These are phyloP conservation scores for Danio rerio DNA, from an alignment of 2,113 vertebrate genomes.

Conservation along the genomic window GRCz12tu NC_133185.1:34412501-34413000, in stretches of 20 bases:
- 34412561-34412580: constrained; percentile 9
- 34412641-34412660: constrained; percentile 5
- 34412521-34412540: too few relatives aligned
- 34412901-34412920: constrained; percentile 13
- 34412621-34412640: not conserved
- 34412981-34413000: constrained; percentile 39
- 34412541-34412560: not conserved
- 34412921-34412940: constrained; percentile 47
- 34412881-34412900: constrained; percentile 52
- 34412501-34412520: too few relatives aligned
- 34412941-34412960: constrained; percentile 6
- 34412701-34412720: constrained; percentile 24
- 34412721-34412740: constrained; percentile 9
- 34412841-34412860: constrained; percentile 41
- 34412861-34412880: constrained; percentile 55
- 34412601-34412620: constrained; percentile 1
- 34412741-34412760: not conserved
- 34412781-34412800: constrained; percentile 46
- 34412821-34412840: constrained; percentile 52
- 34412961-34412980: constrained; percentile 41
- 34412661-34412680: constrained; percentile 22
- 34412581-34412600: not conserved
- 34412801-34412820: constrained; percentile 44
- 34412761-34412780: constrained; percentile 4
- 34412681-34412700: not conserved